phyloP scores from a whole-genome alignment of 2,888 invertebrate species.

The Germaria angustata region DNA sequence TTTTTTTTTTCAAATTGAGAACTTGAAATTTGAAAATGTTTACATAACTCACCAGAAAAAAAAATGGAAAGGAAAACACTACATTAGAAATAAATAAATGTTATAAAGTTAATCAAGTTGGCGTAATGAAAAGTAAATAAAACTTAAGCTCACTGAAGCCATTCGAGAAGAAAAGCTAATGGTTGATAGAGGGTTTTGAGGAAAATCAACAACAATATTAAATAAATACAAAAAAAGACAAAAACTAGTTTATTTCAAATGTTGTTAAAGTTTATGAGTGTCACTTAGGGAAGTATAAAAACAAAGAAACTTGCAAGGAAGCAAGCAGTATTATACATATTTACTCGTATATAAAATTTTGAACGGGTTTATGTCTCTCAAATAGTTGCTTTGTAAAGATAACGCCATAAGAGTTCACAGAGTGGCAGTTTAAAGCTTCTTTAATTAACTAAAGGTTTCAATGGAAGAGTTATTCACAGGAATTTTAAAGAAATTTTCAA shows the following conservation, averaged over 20 bases:
- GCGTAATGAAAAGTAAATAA: background rate
- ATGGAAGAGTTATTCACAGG: too few species aligned
- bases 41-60: conserved; percentile 16
- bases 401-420: background rate
- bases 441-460: too few species aligned
- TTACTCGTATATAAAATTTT: too few species aligned
- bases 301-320: conserved; percentile 24
- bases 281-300: conserved; percentile 31
- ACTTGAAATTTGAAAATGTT: conserved; percentile 39
- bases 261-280: conserved; percentile 6
- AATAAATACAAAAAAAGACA: background rate
- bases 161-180: conserved; percentile 5
- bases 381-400: conserved; percentile 13
- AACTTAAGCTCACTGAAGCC: background rate
- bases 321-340: background rate
- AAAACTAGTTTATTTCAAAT: conserved; percentile 34
- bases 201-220: background rate
- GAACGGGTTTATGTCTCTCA: conserved; percentile 36
- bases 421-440: background rate
- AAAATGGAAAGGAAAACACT: background rate
- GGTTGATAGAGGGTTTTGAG: background rate
- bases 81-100: background rate
- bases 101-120: conserved; percentile 30
- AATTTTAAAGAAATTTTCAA: too few species aligned
- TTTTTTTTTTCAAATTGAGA: background rate